phyloP scores from a whole-genome alignment of 2,888 invertebrate genomes.

The Hemistola chrysoprasaria region DNA sequence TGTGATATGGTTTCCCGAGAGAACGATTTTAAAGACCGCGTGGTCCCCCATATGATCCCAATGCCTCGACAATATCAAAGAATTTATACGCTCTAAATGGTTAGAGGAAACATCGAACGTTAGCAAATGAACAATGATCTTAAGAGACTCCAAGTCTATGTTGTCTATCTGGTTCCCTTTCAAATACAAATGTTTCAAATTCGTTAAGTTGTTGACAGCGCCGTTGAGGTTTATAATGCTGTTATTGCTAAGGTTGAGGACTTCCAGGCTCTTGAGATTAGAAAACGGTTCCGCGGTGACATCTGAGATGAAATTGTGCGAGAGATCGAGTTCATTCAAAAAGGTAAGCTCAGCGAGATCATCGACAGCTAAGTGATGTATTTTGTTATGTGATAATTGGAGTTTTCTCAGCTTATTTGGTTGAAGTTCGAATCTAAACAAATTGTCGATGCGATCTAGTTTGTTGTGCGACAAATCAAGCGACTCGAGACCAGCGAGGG shows the following conservation, averaged over 20 bases:
- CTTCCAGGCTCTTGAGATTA: slow-evolving; percentile 55
- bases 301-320: slow-evolving; percentile 53
- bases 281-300: slow-evolving; percentile 58
- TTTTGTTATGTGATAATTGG: slow-evolving; percentile 50
- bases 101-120: slow-evolving; percentile 68
- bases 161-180: slow-evolving; percentile 55
- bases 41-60: slow-evolving; percentile 58
- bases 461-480: slow-evolving; percentile 58
- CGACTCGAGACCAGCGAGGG: slow-evolving; percentile 46
- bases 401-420: slow-evolving; percentile 51
- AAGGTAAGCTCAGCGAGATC: slow-evolving; percentile 53
- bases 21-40: slow-evolving; percentile 57
- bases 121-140: slow-evolving; percentile 62
- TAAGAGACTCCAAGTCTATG: slow-evolving; percentile 55
- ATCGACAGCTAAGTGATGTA: slow-evolving; percentile 45
- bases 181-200: slow-evolving; percentile 60
- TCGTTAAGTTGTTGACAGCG: slow-evolving; percentile 57
- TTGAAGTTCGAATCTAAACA: slow-evolving; percentile 55
- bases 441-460: slow-evolving; percentile 44
- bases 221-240: slow-evolving; percentile 63
- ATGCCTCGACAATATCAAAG: slow-evolving; percentile 58
- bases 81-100: slow-evolving; percentile 49
- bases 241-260: slow-evolving; percentile 57
- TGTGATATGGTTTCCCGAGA: slow-evolving; percentile 57
- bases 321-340: slow-evolving; percentile 59